Evolutionary conservation across 1,140 invertebrate species (phyloP), one percentile per base, ranked within the genome.

Genomic region (Ceratitis capitata): DNA sequence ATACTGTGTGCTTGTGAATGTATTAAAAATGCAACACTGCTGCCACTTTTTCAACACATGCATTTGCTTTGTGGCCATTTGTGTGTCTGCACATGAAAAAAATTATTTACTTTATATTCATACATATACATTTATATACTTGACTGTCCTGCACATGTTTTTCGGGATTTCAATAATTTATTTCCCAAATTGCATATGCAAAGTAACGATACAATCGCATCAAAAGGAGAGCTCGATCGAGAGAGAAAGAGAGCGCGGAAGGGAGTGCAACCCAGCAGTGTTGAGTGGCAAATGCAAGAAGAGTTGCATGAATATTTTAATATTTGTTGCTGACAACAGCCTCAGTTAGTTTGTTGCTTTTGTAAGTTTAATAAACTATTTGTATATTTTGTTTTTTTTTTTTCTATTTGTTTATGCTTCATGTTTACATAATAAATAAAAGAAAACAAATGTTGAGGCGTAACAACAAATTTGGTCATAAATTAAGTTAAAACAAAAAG

Each of bases 91-190:
- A 6, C 45, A 12, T 7, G 16, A 14, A 51, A 19, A n/a, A n/a
- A n/a, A n/a, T n/a, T n/a, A n/a, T n/a, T n/a, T n/a, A n/a, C 14
- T 14, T 1, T 47, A 7, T 47, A 14, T 14, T 47, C 45, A 14
- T 47, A 47, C 14, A 7, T 7, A 14, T 47, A 1, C 14, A 47
- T 47, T 47, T 7, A 4, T 53, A 19, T 53, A 19, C 6, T 3
- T 35, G 32, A 19, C 29, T 1, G 32, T 19, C 32, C 61, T 64
- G 51, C 19, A n/a, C 51, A n/a, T n/a, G 58, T 61, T 69, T 69
- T 69, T 69, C 35, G 35, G 32, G 29, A 35, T 69, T 35, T 69
- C 29, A 69, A 69, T 69, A 69, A 69, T 69, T 69, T 69, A 69
- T 39, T 35, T 35, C 19, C 14, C 32, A 69, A 35, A 35, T 35